Percentiles rank a stretch among this genome's conserved stretches.
Conservation (phyloP, 2,888 invertebrate species). For the Malthinus flaveolus region DNA sequence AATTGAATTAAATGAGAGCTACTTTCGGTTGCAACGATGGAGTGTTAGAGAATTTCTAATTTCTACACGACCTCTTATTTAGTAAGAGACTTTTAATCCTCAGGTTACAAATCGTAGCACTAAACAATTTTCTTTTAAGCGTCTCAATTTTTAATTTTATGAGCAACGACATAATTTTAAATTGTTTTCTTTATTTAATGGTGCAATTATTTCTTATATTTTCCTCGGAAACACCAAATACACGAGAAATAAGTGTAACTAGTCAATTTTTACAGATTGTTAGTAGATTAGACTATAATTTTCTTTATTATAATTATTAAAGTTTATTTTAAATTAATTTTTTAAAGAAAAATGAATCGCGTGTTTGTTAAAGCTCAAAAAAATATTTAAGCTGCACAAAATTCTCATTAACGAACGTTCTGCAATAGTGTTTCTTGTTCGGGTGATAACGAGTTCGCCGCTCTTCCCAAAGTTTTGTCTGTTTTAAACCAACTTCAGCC, state of each 20-base stretch:
- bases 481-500: too few species aligned
- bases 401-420: neutral
- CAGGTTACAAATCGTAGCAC: too few species aligned
- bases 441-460: too few species aligned
- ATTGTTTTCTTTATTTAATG: constrained; percentile 4
- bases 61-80: too few species aligned
- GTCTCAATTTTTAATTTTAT: too few species aligned
- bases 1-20: neutral
- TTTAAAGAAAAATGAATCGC: neutral
- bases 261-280: constrained; percentile 12
- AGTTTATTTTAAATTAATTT: constrained; percentile 6
- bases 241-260: constrained; percentile 14
- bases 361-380: neutral
- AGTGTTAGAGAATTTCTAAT: too few species aligned
- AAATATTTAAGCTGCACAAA: neutral
- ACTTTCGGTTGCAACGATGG: neutral
- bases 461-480: too few species aligned
- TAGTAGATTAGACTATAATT: neutral
- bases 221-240: constrained; percentile 6
- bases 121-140: neutral
- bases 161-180: neutral
- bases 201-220: constrained; percentile 8
- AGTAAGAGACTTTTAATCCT: neutral
- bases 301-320: neutral
- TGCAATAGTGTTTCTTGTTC: neutral